Base-by-base conservation (phyloP, 2,797 vertebrate species). In the Leucoraja ocellata region DNA sequence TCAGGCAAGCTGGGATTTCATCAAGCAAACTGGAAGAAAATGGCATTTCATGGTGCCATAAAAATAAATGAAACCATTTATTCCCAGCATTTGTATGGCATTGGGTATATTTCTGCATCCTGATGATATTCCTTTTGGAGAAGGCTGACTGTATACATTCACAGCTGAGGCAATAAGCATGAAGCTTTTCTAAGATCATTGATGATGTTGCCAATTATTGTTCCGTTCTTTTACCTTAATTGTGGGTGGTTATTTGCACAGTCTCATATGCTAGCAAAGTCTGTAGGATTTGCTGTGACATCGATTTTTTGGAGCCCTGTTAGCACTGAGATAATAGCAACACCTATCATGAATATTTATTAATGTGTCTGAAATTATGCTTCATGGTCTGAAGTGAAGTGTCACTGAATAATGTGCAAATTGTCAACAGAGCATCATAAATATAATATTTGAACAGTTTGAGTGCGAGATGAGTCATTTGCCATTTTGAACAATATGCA, bases 21-120 rank as follows among this genome's bases (percentile, higher is more conserved):
- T 88, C n/a, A 88, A 88, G 84, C 32, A n/a, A 88, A 21, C 61
- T 32, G 16, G 61, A 9, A 86, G 10, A 8, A 68, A 68, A 88
- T 88, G 63, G 84, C 63, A 88, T 88, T 63, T 32, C 63, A 68
- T 88, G 16, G 21, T 18, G 65, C n/a, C 65, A 36, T 65, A 88
- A 88, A 68, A 88, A 88, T 88, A 32, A 88, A 88, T 88, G 84
- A 88, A 63, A n/a, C 61, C 84, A 36, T 88, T 88, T 88, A 61
- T 32, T 88, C 61, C 84, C 61, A 21, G 61, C 14, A n/a, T 88
- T 46, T 88, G 65, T 21, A 65, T 65, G 84, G n/a, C n/a, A 88
- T 63, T 88, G 84, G 65, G 63, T 36, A 21, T 36, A 32, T 86
- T 65, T 63, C 13, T 63, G 58, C 21, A 18, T 18, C 16, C 84